Conservation (phyloP, 2,797 vertebrate species). For the Cirrhinus mrigala region DNA sequence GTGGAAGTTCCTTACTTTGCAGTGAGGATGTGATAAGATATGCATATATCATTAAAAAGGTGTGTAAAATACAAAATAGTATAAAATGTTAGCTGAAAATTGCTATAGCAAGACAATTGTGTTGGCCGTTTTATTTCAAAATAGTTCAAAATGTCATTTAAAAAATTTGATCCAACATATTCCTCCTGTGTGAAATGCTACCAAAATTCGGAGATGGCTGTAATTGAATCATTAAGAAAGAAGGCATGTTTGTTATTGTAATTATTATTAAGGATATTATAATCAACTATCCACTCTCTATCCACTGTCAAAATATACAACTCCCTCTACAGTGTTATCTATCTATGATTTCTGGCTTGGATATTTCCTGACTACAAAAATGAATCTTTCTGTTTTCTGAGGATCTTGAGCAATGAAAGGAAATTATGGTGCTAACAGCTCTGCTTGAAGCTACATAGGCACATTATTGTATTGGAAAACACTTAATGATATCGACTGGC, state of each 20-base stretch:
- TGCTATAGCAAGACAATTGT: too few species aligned
- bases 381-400: background rate
- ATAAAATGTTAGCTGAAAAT: too few species aligned
- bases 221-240: background rate
- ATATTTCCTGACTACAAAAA: background rate
- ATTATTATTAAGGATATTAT: background rate
- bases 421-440: background rate
- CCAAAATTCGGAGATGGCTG: background rate
- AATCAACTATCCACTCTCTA: background rate
- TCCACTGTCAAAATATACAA: background rate
- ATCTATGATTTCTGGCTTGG: background rate
- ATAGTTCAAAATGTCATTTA: too few species aligned
- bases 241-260: background rate
- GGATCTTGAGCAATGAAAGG: background rate
- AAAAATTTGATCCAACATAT: background rate
- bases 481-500: constrained; percentile 17
- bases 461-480: constrained; percentile 9
- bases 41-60: too few species aligned
- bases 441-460: background rate
- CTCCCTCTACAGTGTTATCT: background rate
- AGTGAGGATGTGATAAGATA: too few species aligned
- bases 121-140: too few species aligned
- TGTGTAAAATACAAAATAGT: too few species aligned
- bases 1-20: too few species aligned
- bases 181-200: background rate